Conservation (phyloP, 2,113 vertebrate genomes). For the Esox niger region DNA sequence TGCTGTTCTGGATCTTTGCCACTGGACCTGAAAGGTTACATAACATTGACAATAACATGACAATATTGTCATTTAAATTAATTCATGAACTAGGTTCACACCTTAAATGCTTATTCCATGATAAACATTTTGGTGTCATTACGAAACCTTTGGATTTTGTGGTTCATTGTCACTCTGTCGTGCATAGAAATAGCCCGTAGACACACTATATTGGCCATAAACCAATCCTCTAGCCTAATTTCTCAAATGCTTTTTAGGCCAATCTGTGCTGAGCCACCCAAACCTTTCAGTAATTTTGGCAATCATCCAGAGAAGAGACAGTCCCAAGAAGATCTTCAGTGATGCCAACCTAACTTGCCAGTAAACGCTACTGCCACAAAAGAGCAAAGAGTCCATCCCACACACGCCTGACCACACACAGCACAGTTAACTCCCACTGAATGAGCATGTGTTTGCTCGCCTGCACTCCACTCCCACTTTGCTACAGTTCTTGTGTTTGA, state of each 20-base stretch:
- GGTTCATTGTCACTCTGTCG: too few relatives aligned
- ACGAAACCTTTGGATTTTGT: too few relatives aligned
- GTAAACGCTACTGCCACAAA: slow-evolving; percentile 14
- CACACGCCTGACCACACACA: slow-evolving; percentile 32
- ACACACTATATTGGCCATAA: too few relatives aligned
- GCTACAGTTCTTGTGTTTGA: slow-evolving; percentile 24
- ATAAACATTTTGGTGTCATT: too few relatives aligned
- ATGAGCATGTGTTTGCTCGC: slow-evolving; percentile 56
- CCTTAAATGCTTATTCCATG: too few relatives aligned
- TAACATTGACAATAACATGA: too few relatives aligned
- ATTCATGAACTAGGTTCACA: too few relatives aligned
- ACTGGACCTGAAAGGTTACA: slow-evolving; percentile 16
- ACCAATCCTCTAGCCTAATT: too few relatives aligned
- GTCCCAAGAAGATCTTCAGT: background rate
- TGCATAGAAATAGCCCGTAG: too few relatives aligned
- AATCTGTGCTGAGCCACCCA: background rate
- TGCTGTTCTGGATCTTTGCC: background rate
- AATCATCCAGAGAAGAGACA: background rate
- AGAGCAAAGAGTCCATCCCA: slow-evolving; percentile 20
- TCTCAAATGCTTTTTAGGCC: too few relatives aligned
- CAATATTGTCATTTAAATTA: too few relatives aligned
- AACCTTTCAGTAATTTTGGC: background rate
- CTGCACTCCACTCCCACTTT: slow-evolving; percentile 27
- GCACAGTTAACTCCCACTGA: slow-evolving; percentile 35
- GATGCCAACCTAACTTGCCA: background rate